A percentile compares a stretch with the other conserved stretches of the same genome.
Evolutionary conservation across 2,797 vertebrate species (phyloP).

Genomic region (Catostomus latipinnis): DNA sequence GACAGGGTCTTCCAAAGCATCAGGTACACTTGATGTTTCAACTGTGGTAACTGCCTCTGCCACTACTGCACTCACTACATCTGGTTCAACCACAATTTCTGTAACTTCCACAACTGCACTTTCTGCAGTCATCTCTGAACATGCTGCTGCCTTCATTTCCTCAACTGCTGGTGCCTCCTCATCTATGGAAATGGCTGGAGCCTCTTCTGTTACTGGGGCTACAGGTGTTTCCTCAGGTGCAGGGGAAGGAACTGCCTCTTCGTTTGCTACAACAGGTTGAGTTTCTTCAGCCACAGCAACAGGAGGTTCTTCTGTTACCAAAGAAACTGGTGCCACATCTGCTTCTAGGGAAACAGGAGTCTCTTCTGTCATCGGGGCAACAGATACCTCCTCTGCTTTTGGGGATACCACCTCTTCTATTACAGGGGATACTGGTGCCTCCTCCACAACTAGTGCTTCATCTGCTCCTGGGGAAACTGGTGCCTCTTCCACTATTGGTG

Average conservation of each 20-base stretch:
- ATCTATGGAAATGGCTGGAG: conserved; percentile 29
- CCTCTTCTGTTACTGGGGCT: background rate
- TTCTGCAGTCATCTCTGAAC: conserved; percentile 10
- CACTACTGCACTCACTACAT: conserved; percentile 1
- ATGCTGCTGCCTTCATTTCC: conserved; percentile 5
- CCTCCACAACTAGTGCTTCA: background rate
- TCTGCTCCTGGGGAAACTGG: background rate
- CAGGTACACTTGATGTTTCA: conserved; percentile 46
- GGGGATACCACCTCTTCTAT: too few species aligned
- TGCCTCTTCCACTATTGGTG: background rate
- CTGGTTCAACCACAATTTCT: background rate
- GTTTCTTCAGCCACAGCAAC: background rate
- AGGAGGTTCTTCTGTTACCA: background rate
- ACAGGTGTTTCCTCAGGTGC: background rate
- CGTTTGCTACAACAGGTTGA: conserved; percentile 33
- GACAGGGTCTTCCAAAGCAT: conserved; percentile 45
- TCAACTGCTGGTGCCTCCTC: conserved; percentile 23
- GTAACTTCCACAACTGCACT: conserved; percentile 24
- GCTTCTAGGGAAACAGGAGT: too few species aligned
- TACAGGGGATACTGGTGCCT: background rate
- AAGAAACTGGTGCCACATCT: conserved; percentile 13
- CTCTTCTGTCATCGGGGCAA: background rate
- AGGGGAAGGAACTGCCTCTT: too few species aligned
- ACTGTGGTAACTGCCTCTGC: conserved; percentile 11
- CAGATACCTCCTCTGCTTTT: background rate